These are phyloP conservation scores for Heliconius ethilla DNA, from an alignment of 2,888 invertebrate genomes.

Conservation along the genomic window DNA sequence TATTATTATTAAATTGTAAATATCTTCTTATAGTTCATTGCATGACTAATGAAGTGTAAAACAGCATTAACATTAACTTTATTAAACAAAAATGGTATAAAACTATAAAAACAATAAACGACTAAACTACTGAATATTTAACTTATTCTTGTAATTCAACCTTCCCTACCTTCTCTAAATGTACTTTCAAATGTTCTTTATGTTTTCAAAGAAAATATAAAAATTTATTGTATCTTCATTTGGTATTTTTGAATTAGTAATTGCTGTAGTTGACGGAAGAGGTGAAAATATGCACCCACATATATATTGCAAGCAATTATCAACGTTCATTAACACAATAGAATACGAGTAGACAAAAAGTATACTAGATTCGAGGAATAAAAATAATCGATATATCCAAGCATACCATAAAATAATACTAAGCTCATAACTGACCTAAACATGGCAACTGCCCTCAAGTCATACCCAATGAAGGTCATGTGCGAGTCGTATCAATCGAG, in stretches of 20 bases:
- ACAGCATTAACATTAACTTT: not conserved
- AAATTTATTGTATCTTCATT: constrained; percentile 17
- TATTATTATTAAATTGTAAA: not conserved
- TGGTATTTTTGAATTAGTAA: constrained; percentile 13
- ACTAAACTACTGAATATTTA: not conserved
- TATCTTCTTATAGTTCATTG: not conserved
- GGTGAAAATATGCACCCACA: constrained; percentile 19
- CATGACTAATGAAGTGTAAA: not conserved
- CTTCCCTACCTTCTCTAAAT: not conserved
- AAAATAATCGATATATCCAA: constrained; percentile 23
- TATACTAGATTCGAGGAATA: constrained; percentile 28
- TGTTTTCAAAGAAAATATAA: constrained; percentile 18
- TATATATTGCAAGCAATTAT: constrained; percentile 14
- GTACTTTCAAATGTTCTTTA: not conserved
- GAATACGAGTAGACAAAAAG: constrained; percentile 14
- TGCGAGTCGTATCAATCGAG: too few relatives aligned
- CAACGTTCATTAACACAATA: constrained; percentile 16
- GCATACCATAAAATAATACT: constrained; percentile 25
- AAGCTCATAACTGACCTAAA: not conserved
- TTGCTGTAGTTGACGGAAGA: constrained; percentile 7
- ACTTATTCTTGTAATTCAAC: too few relatives aligned
- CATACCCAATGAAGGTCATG: not conserved
- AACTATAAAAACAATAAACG: not conserved
- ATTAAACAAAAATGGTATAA: constrained; percentile 1
- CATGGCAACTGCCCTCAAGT: not conserved